Conservation (phyloP, 2,797 vertebrate genomes). For the Dendrocincla fuliginosa region DNA sequence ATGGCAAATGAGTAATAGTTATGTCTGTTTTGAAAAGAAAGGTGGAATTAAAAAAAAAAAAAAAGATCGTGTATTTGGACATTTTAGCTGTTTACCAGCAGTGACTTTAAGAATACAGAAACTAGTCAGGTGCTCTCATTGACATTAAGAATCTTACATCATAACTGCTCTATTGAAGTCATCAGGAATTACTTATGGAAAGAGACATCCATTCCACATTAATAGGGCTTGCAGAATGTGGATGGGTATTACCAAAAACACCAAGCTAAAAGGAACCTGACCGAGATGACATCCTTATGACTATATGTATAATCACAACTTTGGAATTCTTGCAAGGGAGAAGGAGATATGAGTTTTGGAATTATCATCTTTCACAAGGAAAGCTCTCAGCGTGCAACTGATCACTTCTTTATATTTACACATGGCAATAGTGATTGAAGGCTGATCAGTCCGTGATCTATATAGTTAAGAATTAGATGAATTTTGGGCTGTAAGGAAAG, state of each 20-base stretch:
- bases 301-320: not conserved
- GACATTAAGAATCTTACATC: not conserved
- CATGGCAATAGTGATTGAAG: not conserved
- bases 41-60: not conserved
- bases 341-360: not conserved
- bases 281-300: not conserved
- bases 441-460: not conserved
- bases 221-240: not conserved
- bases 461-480: not conserved
- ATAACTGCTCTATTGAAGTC: not conserved
- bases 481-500: not conserved
- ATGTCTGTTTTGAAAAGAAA: not conserved
- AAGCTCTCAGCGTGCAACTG: not conserved
- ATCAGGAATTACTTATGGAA: not conserved
- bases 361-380: not conserved
- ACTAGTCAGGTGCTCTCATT: not conserved
- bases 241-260: not conserved
- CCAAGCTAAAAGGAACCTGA: not conserved
- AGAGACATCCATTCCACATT: not conserved
- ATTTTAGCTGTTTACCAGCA: not conserved
- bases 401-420: not conserved
- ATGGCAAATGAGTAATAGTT: not conserved
- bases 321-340: not conserved
- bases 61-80: not conserved
- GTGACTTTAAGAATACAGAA: not conserved